Percentiles rank a stretch among this genome's conserved stretches.
These are phyloP conservation scores for Eriosoma lanigerum DNA, from an alignment of 1,140 invertebrate species.

Conservation along the genomic window DNA sequence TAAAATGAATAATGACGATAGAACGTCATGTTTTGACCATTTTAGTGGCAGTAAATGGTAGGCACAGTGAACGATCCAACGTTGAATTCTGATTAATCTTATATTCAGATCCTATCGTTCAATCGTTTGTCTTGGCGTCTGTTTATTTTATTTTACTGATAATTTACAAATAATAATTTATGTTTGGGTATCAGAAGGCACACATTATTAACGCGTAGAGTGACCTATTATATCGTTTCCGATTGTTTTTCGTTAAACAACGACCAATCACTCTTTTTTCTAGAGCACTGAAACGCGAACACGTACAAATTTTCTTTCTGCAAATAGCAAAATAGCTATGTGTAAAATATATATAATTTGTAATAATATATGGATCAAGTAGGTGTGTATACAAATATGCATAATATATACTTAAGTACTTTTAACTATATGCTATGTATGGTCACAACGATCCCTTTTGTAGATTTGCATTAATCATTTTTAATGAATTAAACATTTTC, in stretches of 20 bases:
- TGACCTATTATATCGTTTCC: neutral
- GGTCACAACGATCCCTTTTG: neutral
- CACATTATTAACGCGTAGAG: neutral
- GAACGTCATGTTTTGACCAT: too few species aligned
- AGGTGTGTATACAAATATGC: too few species aligned
- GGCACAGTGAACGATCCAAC: too few species aligned
- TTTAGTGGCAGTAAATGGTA: too few species aligned
- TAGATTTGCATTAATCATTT: constrained; percentile 17
- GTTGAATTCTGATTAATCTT: neutral
- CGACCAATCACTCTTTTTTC: neutral
- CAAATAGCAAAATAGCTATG: too few species aligned
- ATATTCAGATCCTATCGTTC: neutral
- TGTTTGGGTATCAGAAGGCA: neutral
- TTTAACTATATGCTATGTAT: too few species aligned
- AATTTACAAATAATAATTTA: neutral
- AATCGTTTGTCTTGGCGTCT: neutral
- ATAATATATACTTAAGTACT: too few species aligned
- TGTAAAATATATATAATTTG: too few species aligned
- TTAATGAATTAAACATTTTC: neutral
- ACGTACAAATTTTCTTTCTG: too few species aligned
- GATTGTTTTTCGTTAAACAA: neutral
- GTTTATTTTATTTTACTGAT: neutral
- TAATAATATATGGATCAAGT: too few species aligned
- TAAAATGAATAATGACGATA: too few species aligned
- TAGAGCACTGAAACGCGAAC: too few species aligned